These are phyloP conservation scores for Nematopogon swammerdamellus DNA, from an alignment of 2,888 invertebrate species.

Conservation along the genomic window DNA sequence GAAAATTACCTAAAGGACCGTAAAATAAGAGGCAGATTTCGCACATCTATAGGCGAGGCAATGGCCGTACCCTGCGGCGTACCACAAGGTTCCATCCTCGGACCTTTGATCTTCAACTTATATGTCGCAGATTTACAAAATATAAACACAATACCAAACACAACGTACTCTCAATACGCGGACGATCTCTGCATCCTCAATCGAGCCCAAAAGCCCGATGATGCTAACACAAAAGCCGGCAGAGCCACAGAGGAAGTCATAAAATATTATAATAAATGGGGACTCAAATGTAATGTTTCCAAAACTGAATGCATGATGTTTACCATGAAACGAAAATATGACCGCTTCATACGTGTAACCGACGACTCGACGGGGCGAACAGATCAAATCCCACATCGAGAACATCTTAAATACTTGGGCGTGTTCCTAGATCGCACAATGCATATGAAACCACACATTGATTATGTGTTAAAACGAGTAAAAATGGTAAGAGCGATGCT, in stretches of 20 bases:
- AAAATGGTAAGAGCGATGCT: no score
- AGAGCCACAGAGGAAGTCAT: background rate
- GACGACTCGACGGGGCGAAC: no score
- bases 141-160: background rate
- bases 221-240: background rate
- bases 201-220: background rate
- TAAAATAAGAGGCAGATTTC: background rate
- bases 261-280: background rate
- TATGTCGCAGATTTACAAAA: conserved; percentile 1
- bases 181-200: conserved; percentile 1
- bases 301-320: no score
- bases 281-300: no score
- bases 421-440: no score
- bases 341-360: no score
- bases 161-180: conserved; percentile 1
- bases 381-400: no score
- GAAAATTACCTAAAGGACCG: background rate
- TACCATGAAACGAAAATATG: no score
- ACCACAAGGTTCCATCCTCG: conserved; percentile 2
- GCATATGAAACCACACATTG: no score
- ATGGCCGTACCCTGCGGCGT: background rate
- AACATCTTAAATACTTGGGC: no score
- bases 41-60: background rate
- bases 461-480: no score
- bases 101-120: conserved; percentile 1